These are phyloP conservation scores for Lithophane socia DNA, from an alignment of 2,888 invertebrate genomes.

Conservation along the genomic window DNA sequence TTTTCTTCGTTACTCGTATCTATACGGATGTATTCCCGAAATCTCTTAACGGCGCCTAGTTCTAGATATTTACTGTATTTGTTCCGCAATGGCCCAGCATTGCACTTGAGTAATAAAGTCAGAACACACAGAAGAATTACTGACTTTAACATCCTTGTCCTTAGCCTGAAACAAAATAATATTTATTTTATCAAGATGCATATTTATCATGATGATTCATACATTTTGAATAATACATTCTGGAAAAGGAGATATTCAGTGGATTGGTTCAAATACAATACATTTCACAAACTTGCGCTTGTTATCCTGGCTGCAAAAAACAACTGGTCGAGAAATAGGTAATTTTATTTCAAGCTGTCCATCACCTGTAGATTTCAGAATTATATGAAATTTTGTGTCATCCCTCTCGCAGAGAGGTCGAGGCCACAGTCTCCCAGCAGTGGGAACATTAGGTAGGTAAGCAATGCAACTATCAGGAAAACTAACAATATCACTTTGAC, in stretches of 20 bases:
- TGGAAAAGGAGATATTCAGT: neutral
- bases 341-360: neutral
- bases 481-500: neutral
- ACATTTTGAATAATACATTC: neutral
- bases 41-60: constrained; percentile 65
- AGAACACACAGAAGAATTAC: constrained; percentile 23
- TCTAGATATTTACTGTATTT: constrained; percentile 47
- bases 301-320: neutral
- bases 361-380: neutral
- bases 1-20: constrained; percentile 74
- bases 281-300: neutral
- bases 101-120: constrained; percentile 3
- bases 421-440: neutral
- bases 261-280: neutral
- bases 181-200: neutral
- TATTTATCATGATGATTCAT: neutral
- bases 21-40: constrained; percentile 76
- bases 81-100: constrained; percentile 34
- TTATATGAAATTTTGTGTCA: neutral
- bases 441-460: no score
- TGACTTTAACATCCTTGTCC: constrained; percentile 41
- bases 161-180: constrained; percentile 23
- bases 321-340: neutral
- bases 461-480: neutral
- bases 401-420: neutral